phyloP scores from a whole-genome alignment of 2,888 invertebrate species.

The Eledone cirrhosa region DNA sequence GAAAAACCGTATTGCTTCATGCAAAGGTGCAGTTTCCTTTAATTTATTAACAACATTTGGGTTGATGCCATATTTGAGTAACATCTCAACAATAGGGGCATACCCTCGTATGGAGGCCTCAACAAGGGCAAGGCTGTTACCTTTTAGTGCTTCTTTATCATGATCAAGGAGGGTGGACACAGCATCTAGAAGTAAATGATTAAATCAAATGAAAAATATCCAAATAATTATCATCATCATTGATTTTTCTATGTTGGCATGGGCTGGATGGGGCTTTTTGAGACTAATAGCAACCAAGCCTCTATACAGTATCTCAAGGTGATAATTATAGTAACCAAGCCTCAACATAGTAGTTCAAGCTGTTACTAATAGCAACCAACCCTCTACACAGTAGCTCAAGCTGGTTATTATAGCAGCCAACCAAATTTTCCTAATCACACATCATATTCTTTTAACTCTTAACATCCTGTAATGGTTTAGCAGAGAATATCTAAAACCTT shows the following conservation, averaged over 20 bases:
- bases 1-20: conserved; percentile 55
- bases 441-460: too few species aligned
- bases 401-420: too few species aligned
- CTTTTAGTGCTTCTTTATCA: conserved; percentile 38
- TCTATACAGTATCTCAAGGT: too few species aligned
- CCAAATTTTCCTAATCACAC: too few species aligned
- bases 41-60: conserved; percentile 46
- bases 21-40: conserved; percentile 47
- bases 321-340: too few species aligned
- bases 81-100: conserved; percentile 49
- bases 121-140: conserved; percentile 50
- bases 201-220: conserved; percentile 10
- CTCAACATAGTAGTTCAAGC: too few species aligned
- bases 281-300: neutral
- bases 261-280: too few species aligned
- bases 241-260: too few species aligned
- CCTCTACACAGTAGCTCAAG: too few species aligned
- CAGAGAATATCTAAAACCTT: too few species aligned
- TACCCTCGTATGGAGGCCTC: conserved; percentile 53
- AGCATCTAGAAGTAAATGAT: conserved; percentile 43
- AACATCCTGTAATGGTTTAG: too few species aligned
- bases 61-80: conserved; percentile 56
- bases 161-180: conserved; percentile 52
- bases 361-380: too few species aligned
- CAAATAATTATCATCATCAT: neutral